Base-by-base conservation (phyloP, 2,797 vertebrate species). In the Adelosebastes latens region DNA sequence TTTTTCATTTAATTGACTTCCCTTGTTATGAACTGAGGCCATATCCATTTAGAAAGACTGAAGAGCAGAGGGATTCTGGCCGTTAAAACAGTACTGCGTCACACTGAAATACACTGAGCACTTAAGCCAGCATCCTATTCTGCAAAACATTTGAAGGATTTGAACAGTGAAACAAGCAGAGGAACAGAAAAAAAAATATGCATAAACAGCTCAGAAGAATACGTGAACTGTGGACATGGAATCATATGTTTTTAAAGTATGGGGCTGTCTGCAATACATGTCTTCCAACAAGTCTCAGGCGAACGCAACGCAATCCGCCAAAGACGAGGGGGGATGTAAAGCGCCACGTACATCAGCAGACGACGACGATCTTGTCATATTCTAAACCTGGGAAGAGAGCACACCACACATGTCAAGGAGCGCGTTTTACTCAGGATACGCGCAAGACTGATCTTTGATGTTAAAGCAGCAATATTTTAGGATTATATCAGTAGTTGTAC, bases 301-400 rank as follows among this genome's bases (percentile, higher is more conserved):
- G 91, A 96, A 95, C 96, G 95, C 95, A 96, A 96, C 95, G 96
- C 95, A 94, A 94, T 96, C 95, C 95, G 95, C 94, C 95, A 83
- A 81, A 93, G 95, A 95, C 94, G 89, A 91, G 89, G 87, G 87
- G 87, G 74, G 42, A 46, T 91, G 93, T 86, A 93, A 94, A 95
- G 95, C 94, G 93, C 92, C 96, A 94, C 92, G 94, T 95, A 94
- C 95, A 96, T 93, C 96, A 93, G 96, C 95, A 95, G 95, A 96
- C 94, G 84, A 95, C 93, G 93, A 94, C 94, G 94, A 95, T 95
- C 95, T 94, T 95, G 95, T 94, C 92, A 95, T 95, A 96, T 96
- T 95, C 95, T 97, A 96, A 96, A 96, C 96, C 96, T 96, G 96
- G 88, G 93, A 95, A 96, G 94, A 96, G 95, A 97, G 92, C 96